Evolutionary conservation across 2,113 vertebrate species (phyloP).

Genomic region (Penelope pileata): DNA sequence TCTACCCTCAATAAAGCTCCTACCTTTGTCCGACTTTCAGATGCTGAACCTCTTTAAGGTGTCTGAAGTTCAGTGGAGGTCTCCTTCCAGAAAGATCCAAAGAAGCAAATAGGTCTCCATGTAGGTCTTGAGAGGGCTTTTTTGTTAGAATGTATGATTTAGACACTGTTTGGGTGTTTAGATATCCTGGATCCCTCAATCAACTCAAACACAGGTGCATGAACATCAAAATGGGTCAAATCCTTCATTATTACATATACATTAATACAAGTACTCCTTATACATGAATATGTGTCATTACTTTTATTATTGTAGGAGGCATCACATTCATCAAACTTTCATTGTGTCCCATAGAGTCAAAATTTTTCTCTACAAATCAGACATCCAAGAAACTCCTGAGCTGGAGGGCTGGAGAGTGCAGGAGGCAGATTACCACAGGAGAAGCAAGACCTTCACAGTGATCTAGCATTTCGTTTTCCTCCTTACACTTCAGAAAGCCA

Average conservation of each 20-base stretch:
- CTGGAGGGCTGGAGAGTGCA: not conserved
- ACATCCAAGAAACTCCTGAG: not conserved
- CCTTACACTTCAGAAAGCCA: not conserved
- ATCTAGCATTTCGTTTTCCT: not conserved
- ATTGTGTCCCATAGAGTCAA: not conserved
- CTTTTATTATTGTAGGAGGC: not conserved
- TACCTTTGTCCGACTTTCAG: not conserved
- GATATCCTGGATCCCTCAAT: not conserved
- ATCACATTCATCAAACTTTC: not conserved
- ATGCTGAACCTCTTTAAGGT: not conserved
- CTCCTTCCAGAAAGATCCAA: not conserved
- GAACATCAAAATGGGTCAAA: not conserved
- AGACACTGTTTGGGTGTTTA: not conserved
- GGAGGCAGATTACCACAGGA: not conserved
- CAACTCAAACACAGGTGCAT: not conserved
- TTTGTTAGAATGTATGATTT: not conserved
- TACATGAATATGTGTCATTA: no score
- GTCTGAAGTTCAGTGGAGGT: not conserved
- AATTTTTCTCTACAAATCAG: not conserved
- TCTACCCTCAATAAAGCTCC: not conserved
- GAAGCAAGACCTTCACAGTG: not conserved
- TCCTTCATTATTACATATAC: no score
- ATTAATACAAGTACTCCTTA: no score
- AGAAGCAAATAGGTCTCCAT: not conserved
- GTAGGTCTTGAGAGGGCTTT: not conserved